These are phyloP conservation scores for Crocodylus rhombifer DNA, from an alignment of 2,797 vertebrate species.

Conservation along the genomic window DNA sequence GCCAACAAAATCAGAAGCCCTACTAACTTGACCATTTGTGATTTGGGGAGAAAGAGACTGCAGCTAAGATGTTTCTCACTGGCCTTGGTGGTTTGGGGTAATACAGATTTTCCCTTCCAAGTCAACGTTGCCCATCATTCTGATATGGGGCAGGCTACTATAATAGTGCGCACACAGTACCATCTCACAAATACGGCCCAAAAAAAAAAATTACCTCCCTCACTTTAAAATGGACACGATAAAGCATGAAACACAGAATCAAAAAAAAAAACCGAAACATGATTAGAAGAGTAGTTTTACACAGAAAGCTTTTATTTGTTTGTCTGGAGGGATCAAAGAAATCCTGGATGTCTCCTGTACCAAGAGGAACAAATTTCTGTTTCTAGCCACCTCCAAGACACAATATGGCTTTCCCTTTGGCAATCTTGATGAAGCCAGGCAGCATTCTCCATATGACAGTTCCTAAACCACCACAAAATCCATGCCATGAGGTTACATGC, in stretches of 20 bases:
- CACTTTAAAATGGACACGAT: background rate
- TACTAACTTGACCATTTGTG: background rate
- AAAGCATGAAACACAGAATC: background rate
- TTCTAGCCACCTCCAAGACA: background rate
- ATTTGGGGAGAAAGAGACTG: background rate
- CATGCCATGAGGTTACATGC: background rate
- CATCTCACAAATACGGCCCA: background rate
- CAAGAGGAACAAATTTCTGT: background rate
- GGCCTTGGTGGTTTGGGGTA: background rate
- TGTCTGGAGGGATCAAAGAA: background rate
- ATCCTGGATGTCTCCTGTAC: too few species aligned
- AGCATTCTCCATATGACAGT: background rate
- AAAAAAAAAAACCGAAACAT: too few species aligned
- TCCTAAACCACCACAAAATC: background rate
- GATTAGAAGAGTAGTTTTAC: too few species aligned
- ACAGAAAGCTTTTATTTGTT: too few species aligned
- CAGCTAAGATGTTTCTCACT: fast-evolving
- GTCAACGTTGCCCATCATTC: background rate
- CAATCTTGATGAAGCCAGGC: background rate
- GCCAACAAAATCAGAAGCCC: background rate
- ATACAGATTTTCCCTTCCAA: background rate
- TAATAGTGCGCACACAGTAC: background rate
- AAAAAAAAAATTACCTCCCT: background rate
- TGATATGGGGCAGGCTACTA: too few species aligned
- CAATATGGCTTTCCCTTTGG: background rate